Evolutionary conservation across 2,888 invertebrate genomes (phyloP).

Genomic region (Xiphydria camelus): DNA sequence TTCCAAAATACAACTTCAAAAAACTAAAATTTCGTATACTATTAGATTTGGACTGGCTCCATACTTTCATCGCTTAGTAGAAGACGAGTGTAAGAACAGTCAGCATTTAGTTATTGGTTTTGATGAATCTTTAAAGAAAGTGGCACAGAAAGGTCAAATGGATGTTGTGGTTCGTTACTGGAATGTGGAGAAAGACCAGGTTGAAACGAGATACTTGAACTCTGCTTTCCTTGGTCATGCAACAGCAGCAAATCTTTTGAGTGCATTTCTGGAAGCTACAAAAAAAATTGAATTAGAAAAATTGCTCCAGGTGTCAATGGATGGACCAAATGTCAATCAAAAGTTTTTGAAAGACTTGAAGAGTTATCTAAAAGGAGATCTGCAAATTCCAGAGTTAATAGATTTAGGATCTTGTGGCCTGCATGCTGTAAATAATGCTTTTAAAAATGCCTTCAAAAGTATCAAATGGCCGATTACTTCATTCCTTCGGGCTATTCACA

Average conservation of each 20-base stretch:
- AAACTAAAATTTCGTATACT: conserved; percentile 22
- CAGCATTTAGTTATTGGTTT: conserved; percentile 22
- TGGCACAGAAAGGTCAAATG: conserved; percentile 32
- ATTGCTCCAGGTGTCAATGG: conserved; percentile 26
- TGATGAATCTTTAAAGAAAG: conserved; percentile 31
- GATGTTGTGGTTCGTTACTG: conserved; percentile 33
- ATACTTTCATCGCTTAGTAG: conserved; percentile 20
- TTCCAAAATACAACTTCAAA: conserved; percentile 20
- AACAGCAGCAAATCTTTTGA: conserved; percentile 29
- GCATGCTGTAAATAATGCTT: not conserved
- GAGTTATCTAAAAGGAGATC: not conserved
- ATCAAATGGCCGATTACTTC: too few species aligned
- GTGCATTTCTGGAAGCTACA: conserved; percentile 16
- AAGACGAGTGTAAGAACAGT: conserved; percentile 14
- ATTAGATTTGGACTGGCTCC: conserved; percentile 21
- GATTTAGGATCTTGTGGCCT: not conserved
- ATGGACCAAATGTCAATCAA: conserved; percentile 25
- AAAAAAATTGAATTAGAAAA: too few species aligned
- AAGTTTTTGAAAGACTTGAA: conserved; percentile 16
- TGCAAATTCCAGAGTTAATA: not conserved
- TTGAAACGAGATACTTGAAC: conserved; percentile 30
- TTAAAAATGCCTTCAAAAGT: too few species aligned
- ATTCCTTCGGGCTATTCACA: not conserved
- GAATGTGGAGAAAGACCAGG: conserved; percentile 23
- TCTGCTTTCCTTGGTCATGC: conserved; percentile 27